A percentile compares a stretch with the other conserved stretches of the same genome.
Evolutionary conservation across 1,140 invertebrate species (phyloP).

Genomic region (Holotrichia oblita): DNA sequence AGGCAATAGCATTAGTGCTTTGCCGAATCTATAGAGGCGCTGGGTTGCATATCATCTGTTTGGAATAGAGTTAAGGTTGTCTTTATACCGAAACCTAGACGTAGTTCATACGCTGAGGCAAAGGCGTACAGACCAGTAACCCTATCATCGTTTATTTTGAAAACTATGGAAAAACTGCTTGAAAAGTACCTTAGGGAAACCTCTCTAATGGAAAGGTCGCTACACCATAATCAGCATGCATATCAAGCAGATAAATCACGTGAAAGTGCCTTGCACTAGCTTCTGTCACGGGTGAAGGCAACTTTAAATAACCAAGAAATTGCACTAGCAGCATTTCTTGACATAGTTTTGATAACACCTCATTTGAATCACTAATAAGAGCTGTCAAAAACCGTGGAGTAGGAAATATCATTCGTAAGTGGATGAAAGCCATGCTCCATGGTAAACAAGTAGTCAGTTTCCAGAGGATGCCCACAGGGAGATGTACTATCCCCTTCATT

Average conservation of each 20-base stretch:
- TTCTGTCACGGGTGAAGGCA: too few species aligned
- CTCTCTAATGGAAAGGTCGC: neutral
- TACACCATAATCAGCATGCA: neutral
- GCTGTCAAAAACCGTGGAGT: neutral
- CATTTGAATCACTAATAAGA: neutral
- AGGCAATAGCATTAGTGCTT: too few species aligned
- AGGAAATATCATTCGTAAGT: neutral
- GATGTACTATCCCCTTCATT: too few species aligned
- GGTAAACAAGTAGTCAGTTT: neutral
- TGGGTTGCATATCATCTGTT: too few species aligned
- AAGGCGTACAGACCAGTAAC: too few species aligned
- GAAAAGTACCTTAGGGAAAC: neutral
- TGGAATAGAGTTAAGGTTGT: too few species aligned
- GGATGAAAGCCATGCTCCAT: neutral
- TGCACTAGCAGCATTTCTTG: neutral
- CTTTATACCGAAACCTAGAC: too few species aligned
- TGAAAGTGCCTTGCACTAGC: neutral
- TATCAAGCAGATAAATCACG: neutral
- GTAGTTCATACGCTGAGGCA: too few species aligned
- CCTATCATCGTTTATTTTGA: neutral
- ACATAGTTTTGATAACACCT: neutral
- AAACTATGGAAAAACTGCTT: neutral
- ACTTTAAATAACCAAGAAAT: neutral
- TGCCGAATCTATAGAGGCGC: too few species aligned
- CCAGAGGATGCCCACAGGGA: too few species aligned